Percentiles rank a stretch among this genome's conserved stretches.
phyloP scores from a whole-genome alignment of 2,888 invertebrate genomes.

The Drosophila meridionalis region DNA sequence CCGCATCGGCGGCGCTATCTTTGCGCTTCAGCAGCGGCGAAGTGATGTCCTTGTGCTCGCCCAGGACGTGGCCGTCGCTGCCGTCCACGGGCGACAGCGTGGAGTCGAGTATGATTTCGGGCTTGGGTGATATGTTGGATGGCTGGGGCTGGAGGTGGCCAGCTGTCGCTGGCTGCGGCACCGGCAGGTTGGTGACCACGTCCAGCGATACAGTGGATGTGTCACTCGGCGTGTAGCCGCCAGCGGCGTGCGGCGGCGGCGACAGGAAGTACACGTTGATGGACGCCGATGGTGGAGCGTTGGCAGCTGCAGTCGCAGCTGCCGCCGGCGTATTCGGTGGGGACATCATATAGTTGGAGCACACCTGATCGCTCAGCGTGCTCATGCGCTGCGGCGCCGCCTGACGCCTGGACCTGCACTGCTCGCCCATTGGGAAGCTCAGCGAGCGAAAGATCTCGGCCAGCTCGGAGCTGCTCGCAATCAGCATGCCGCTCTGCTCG shows the following conservation, averaged over 20 bases:
- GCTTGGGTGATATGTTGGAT: conserved; percentile 83
- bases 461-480: conserved; percentile 82
- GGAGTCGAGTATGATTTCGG: conserved; percentile 85
- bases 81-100: conserved; percentile 82
- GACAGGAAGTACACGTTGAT: conserved; percentile 85
- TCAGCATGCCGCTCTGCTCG: conserved; percentile 80
- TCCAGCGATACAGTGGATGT: conserved; percentile 85
- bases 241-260: conserved; percentile 80
- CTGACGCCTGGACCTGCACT: conserved; percentile 44
- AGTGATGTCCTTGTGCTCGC: conserved; percentile 80
- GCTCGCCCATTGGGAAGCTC: conserved; percentile 82
- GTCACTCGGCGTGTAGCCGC: conserved; percentile 82
- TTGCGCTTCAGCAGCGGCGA: conserved; percentile 81
- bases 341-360: conserved; percentile 82
- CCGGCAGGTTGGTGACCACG: conserved; percentile 81
- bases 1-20: conserved; percentile 72
- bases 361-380: conserved; percentile 84
- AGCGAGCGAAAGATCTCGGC: conserved; percentile 84
- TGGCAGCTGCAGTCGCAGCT: conserved; percentile 20
- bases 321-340: conserved; percentile 84
- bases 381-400: conserved; percentile 82
- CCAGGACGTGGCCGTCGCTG: conserved; percentile 41
- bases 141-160: conserved; percentile 41
- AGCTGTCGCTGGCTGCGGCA: conserved; percentile 56
- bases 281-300: conserved; percentile 66